Evolutionary conservation across 2,797 vertebrate genomes (phyloP).

Genomic region (Gymnodraco acuticeps): DNA sequence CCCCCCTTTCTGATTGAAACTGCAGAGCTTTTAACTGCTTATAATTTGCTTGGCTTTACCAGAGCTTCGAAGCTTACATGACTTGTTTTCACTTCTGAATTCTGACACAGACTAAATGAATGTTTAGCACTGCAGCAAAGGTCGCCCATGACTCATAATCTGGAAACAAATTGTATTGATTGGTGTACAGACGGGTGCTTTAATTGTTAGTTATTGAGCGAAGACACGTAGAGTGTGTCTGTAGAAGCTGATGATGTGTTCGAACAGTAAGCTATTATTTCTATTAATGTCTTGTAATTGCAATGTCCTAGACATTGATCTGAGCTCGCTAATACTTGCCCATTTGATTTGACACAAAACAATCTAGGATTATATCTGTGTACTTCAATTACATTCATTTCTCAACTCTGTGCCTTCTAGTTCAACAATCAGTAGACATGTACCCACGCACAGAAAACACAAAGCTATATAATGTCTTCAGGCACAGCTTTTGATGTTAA

Average conservation of each 20-base stretch:
- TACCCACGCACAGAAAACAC: slow-evolving; percentile 71
- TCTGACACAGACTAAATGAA: not conserved
- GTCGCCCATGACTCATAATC: slow-evolving; percentile 19
- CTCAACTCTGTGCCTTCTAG: slow-evolving; percentile 53
- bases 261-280: not conserved
- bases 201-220: slow-evolving; percentile 18
- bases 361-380: not conserved
- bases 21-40: slow-evolving; percentile 33
- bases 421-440: slow-evolving; percentile 67
- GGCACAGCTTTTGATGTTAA: slow-evolving; percentile 78
- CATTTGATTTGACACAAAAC: not conserved
- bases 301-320: not conserved
- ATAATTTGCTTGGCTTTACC: slow-evolving; percentile 1
- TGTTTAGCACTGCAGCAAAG: not conserved
- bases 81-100: not conserved
- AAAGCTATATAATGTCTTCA: slow-evolving; percentile 77
- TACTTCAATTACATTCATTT: not conserved
- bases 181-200: slow-evolving; percentile 27
- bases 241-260: not conserved
- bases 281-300: not conserved
- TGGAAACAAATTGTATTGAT: slow-evolving; percentile 35
- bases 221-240: not conserved
- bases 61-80: not conserved
- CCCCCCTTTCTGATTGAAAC: slow-evolving; percentile 31
- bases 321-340: not conserved